phyloP scores from a whole-genome alignment of 2,113 vertebrate species.

The Entosphenus tridentatus region DNA sequence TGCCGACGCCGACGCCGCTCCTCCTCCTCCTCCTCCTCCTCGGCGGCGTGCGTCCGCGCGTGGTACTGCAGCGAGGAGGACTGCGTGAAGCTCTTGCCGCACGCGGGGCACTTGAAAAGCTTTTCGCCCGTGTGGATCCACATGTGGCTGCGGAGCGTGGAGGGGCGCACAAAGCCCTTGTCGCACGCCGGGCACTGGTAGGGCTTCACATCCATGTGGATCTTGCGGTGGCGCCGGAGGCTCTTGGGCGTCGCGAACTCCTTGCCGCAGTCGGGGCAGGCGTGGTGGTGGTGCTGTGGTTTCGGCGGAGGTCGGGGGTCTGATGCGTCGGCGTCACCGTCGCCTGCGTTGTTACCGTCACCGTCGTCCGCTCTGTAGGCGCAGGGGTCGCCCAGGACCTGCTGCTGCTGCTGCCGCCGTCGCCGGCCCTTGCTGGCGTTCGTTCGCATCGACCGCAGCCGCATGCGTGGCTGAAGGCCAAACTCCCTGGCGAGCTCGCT shows the following conservation, averaged over 20 bases:
- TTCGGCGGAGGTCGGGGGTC: too few relatives aligned
- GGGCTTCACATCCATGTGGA: not conserved
- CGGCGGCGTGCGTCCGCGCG: not conserved
- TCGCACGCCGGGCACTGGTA: conserved; percentile 3
- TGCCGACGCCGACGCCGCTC: too few relatives aligned
- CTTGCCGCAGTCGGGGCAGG: not conserved
- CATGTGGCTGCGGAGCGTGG: not conserved
- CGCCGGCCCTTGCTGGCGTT: too few relatives aligned
- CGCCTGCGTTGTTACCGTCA: too few relatives aligned
- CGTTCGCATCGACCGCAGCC: too few relatives aligned
- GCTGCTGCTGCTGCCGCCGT: too few relatives aligned
- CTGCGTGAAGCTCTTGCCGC: conserved; percentile 5
- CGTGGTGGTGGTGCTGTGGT: too few relatives aligned
- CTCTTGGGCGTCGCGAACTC: not conserved
- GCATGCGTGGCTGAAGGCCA: too few relatives aligned
- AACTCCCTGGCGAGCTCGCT: too few relatives aligned
- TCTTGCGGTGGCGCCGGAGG: not conserved
- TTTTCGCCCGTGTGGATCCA: conserved; percentile 1
- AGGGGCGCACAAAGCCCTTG: not conserved
- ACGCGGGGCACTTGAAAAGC: not conserved
- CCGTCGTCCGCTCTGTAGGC: too few relatives aligned
- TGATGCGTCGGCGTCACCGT: too few relatives aligned
- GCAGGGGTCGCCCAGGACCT: too few relatives aligned
- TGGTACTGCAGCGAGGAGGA: not conserved
- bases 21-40: not conserved